These are phyloP conservation scores for Lycorma delicatula DNA, from an alignment of 1,140 invertebrate species.

Conservation along the genomic window DNA sequence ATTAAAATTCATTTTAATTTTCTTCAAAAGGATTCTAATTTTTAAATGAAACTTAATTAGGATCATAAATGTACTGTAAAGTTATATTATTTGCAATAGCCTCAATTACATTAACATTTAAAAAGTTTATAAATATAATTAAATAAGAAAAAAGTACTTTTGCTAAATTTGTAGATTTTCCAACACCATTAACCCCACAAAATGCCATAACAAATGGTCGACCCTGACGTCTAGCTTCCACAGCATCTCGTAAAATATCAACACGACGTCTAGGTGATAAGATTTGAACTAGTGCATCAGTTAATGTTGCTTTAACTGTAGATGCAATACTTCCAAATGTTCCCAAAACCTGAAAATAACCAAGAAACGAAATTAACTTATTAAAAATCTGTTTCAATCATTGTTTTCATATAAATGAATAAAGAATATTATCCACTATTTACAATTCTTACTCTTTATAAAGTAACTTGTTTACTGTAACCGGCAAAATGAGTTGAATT, in stretches of 20 bases:
- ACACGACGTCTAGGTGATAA: constrained; percentile 89
- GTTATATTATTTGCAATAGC: too few species aligned
- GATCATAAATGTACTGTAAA: too few species aligned
- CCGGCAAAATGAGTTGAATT: too few species aligned
- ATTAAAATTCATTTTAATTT: too few species aligned
- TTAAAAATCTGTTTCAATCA: constrained; percentile 4
- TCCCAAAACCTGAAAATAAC: constrained; percentile 46
- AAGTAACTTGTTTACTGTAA: too few species aligned
- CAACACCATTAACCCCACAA: constrained; percentile 99
- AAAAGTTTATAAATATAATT: too few species aligned
- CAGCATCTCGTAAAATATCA: constrained; percentile 92
- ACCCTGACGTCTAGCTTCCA: constrained; percentile 71
- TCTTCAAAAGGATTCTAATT: too few species aligned
- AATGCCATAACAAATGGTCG: constrained; percentile 95
- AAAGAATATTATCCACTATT: neutral
- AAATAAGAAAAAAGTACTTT: too few species aligned
- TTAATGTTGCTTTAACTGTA: constrained; percentile 73
- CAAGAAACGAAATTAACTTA: constrained; percentile 7
- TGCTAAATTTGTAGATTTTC: constrained; percentile 98
- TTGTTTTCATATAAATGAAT: neutral
- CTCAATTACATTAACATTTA: too few species aligned
- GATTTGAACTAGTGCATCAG: constrained; percentile 80
- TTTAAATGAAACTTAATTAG: too few species aligned
- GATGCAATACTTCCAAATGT: constrained; percentile 86
- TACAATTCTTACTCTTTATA: too few species aligned